Conservation (phyloP, 2,113 vertebrate genomes). For the Centropus unirufus region DNA sequence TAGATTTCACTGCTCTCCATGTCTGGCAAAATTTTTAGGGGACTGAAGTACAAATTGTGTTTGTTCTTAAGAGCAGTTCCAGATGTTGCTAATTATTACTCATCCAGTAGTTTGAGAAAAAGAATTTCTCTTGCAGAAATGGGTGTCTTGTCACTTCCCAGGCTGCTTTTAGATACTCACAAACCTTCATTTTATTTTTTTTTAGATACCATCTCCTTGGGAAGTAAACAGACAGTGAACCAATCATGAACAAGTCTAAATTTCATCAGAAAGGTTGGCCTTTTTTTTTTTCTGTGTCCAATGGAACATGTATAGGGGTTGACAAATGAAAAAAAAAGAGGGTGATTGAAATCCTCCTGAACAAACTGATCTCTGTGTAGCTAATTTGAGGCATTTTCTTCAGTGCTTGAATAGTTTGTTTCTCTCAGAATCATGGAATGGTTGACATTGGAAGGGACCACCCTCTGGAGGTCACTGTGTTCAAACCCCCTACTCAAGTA, state of each 20-base stretch:
- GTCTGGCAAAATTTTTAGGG: neutral
- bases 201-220: neutral
- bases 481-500: neutral
- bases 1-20: neutral
- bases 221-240: neutral
- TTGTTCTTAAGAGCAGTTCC: neutral
- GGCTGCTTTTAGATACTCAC: neutral
- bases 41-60: neutral
- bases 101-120: neutral
- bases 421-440: neutral
- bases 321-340: neutral
- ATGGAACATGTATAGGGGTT: neutral
- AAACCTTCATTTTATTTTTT: neutral
- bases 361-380: neutral
- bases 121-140: neutral
- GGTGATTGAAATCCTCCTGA: neutral
- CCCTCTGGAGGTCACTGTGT: neutral
- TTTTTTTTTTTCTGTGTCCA: neutral
- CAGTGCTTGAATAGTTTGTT: neutral
- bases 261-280: neutral
- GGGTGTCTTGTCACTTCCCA: neutral
- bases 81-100: neutral
- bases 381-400: neutral
- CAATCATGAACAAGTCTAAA: neutral
- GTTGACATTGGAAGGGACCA: neutral